Conservation (phyloP, 1,140 invertebrate species). For the Zaprionus lachaisei region DNA sequence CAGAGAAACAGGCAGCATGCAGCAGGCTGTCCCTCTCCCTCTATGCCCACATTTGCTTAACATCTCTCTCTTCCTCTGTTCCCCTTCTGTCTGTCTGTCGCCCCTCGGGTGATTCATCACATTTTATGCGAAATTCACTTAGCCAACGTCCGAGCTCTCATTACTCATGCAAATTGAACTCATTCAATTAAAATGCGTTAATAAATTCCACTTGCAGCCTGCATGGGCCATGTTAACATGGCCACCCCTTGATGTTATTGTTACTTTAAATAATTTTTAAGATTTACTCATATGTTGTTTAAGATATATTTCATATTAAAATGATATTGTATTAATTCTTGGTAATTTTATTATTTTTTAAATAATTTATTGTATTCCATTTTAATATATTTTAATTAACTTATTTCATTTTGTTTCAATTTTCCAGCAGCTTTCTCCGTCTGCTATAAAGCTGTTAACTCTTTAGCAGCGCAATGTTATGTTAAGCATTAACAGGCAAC, state of each 20-base stretch:
- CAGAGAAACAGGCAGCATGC: neutral
- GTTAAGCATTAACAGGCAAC: slow-evolving; percentile 15
- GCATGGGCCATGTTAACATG: neutral
- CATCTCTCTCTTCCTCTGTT: neutral
- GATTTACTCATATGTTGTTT: too few species aligned
- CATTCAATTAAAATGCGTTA: slow-evolving; percentile 47
- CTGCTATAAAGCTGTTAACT: slow-evolving; percentile 43
- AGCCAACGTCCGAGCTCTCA: slow-evolving; percentile 42
- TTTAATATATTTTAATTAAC: too few species aligned
- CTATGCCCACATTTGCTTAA: too few species aligned
- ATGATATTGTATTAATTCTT: too few species aligned
- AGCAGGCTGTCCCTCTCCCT: too few species aligned
- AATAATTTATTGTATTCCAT: too few species aligned
- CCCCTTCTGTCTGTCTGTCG: neutral
- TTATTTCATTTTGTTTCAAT: too few species aligned
- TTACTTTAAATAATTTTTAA: too few species aligned
- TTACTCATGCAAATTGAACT: slow-evolving; percentile 64
- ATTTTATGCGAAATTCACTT: slow-evolving; percentile 60
- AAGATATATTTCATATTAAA: too few species aligned
- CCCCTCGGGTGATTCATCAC: slow-evolving; percentile 18
- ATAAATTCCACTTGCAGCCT: slow-evolving; percentile 21
- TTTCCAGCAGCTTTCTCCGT: neutral
- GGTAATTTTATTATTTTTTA: too few species aligned
- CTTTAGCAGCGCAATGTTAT: neutral
- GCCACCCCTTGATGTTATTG: too few species aligned